Conservation (phyloP, 2,888 invertebrate species). For the Cryptocheilus praepositus region DNA sequence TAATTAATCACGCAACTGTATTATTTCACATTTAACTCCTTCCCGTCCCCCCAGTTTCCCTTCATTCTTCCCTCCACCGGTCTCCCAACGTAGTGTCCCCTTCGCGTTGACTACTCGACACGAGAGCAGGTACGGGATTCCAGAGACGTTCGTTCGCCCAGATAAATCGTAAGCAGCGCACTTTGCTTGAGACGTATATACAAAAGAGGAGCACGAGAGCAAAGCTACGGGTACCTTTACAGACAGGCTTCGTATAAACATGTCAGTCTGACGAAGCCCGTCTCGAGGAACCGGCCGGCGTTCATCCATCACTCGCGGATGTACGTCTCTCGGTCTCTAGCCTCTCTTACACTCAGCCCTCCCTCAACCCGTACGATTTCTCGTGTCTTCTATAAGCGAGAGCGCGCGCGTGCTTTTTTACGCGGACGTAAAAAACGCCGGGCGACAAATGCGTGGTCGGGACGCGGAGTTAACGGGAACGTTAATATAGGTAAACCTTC, state of each 20-base stretch:
- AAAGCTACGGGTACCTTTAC: slow-evolving; percentile 62
- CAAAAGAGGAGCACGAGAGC: slow-evolving; percentile 63
- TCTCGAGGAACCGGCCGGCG: slow-evolving; percentile 54
- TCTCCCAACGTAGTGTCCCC: slow-evolving; percentile 36
- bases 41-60: slow-evolving; percentile 17
- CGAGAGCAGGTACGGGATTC: slow-evolving; percentile 58
- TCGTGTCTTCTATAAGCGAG: slow-evolving; percentile 19
- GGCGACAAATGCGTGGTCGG: not conserved
- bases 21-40: slow-evolving; percentile 69
- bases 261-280: slow-evolving; percentile 70
- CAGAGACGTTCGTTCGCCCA: slow-evolving; percentile 56
- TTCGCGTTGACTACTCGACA: slow-evolving; percentile 45
- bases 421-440: not conserved
- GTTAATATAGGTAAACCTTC: no score
- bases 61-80: slow-evolving; percentile 13
- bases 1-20: slow-evolving; percentile 73
- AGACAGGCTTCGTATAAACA: slow-evolving; percentile 72
- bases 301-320: slow-evolving; percentile 70
- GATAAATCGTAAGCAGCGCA: slow-evolving; percentile 65
- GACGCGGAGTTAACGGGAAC: no score
- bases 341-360: slow-evolving; percentile 12
- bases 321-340: slow-evolving; percentile 17
- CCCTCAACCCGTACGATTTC: slow-evolving; percentile 17
- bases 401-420: slow-evolving; percentile 17
- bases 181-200: slow-evolving; percentile 55